phyloP scores from a whole-genome alignment of 1,140 invertebrate genomes.

The Apis cerana region DNA sequence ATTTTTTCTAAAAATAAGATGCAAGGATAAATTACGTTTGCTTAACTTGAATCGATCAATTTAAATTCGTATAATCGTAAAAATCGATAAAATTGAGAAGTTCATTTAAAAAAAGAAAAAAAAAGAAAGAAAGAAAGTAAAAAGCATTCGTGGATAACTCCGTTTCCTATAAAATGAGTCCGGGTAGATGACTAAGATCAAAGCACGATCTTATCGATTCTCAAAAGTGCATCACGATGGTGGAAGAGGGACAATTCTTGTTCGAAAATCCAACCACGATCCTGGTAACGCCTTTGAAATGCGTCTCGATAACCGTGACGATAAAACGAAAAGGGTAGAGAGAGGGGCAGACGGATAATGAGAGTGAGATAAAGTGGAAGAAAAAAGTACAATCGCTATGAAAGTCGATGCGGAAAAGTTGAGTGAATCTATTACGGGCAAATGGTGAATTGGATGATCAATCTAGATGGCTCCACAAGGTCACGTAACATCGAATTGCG shows the following conservation, averaged over 20 bases:
- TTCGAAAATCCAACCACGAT: conserved; percentile 13
- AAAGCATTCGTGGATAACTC: neutral
- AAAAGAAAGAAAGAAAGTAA: no score
- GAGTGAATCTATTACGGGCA: conserved; percentile 1
- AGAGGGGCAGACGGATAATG: neutral
- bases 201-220: neutral
- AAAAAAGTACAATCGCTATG: conserved; percentile 1
- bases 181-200: neutral
- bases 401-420: conserved; percentile 10
- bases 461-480: neutral
- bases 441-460: neutral
- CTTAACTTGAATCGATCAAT: no score
- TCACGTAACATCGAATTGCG: conserved; percentile 4
- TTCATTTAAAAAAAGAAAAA: no score
- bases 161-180: neutral
- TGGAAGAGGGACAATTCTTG: neutral
- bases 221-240: neutral
- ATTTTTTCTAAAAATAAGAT: no score
- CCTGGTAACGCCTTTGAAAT: conserved; percentile 2
- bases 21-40: no score
- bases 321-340: neutral
- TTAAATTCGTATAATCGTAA: no score
- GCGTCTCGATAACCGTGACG: neutral
- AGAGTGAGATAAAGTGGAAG: neutral
- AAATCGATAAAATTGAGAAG: no score